Evolutionary conservation across 2,797 vertebrate species (phyloP).

Genomic region (Tokudaia muenninki): DNA sequence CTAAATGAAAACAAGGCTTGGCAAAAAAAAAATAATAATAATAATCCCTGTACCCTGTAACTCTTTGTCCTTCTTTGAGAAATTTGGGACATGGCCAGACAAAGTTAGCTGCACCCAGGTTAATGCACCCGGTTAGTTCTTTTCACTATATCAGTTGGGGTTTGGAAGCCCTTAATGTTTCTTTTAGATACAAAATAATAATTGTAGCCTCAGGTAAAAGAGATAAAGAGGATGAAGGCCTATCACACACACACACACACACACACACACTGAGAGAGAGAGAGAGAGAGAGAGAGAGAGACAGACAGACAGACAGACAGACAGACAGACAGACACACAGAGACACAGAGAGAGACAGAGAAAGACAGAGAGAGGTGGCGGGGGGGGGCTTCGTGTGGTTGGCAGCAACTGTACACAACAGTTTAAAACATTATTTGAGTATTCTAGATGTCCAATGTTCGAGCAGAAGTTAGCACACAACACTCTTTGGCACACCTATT

Average conservation of each 20-base stretch:
- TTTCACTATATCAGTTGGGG: background rate
- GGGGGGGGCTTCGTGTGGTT: background rate
- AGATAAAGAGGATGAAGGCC: background rate
- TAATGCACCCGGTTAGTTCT: background rate
- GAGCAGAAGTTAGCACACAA: background rate
- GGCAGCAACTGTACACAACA: background rate
- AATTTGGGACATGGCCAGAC: background rate
- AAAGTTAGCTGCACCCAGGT: background rate
- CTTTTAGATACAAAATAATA: background rate
- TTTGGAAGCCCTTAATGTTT: background rate
- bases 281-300: background rate
- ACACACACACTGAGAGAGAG: background rate
- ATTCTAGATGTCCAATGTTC: background rate
- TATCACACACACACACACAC: background rate
- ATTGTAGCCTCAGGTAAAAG: background rate
- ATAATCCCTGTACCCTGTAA: background rate
- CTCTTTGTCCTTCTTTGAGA: background rate
- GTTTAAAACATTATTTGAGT: background rate
- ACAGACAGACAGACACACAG: too few relatives aligned
- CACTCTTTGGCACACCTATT: background rate
- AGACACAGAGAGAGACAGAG: too few relatives aligned
- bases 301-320: too few relatives aligned
- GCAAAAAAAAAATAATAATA: background rate
- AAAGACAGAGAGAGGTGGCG: too few relatives aligned
- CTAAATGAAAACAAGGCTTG: conserved; percentile 5